Evolutionary conservation across 2,888 invertebrate genomes (phyloP).

Genomic region (Camptogramma bilineatum): DNA sequence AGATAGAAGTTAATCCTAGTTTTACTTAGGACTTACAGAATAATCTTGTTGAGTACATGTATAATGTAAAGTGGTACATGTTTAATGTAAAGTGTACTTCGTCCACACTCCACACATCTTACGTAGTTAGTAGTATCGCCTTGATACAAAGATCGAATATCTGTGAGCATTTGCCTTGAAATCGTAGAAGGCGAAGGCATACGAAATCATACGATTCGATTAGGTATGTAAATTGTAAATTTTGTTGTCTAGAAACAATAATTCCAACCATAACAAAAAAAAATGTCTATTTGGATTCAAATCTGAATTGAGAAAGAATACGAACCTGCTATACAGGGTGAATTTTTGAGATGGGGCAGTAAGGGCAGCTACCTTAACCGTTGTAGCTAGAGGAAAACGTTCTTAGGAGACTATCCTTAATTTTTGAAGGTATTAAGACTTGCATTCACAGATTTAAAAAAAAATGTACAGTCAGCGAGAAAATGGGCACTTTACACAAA

Average conservation of each 20-base stretch:
- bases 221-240: constrained; percentile 34
- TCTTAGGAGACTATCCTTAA: too few relatives aligned
- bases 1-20: constrained; percentile 56
- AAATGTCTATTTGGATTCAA: background rate
- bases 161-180: constrained; percentile 58
- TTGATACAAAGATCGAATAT: constrained; percentile 61
- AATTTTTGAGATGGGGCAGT: too few relatives aligned
- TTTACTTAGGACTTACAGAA: constrained; percentile 49
- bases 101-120: constrained; percentile 39
- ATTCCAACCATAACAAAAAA: background rate
- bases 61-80: constrained; percentile 25
- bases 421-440: too few relatives aligned
- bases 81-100: background rate
- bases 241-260: constrained; percentile 18
- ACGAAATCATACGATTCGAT: constrained; percentile 43
- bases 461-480: too few relatives aligned
- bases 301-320: background rate
- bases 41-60: constrained; percentile 42
- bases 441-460: too few relatives aligned
- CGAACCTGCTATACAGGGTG: background rate
- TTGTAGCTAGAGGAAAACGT: too few relatives aligned
- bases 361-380: too few relatives aligned
- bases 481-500: too few relatives aligned
- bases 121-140: constrained; percentile 50
- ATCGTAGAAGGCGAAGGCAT: constrained; percentile 44